Evolutionary conservation across 2,888 invertebrate species (phyloP), one percentile per base, ranked within the genome.

Genomic region (Tigriopus californicus): DNA sequence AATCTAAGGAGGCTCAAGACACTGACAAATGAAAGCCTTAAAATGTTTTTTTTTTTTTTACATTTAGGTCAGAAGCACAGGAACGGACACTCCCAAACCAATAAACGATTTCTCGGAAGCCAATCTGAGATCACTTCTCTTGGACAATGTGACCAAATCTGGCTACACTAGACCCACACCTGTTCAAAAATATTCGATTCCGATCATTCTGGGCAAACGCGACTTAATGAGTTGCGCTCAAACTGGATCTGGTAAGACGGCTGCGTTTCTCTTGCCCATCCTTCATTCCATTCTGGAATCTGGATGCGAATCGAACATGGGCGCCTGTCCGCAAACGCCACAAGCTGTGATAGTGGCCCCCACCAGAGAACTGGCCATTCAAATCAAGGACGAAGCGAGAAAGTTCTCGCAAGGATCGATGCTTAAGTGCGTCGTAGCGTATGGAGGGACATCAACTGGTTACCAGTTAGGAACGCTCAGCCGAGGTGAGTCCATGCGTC

Each of bases 161-260:
- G 81, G 83, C 0, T 92, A 91, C 67, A 76, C 66, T 2, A 82
- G 79, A 63, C 94, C 94, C 0, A 97, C 95, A 0, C 95, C 97
- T 0, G 85, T 98, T 22, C 97, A 98, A 69, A 91, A 91, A 68
- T 76, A 85, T 65, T 82, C 91, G 0, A 80, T 95, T 57, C 94
- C 95, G 0, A 81, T 86, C 25, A 80, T 95, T 25, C 73, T 81
- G 70, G 73, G 69, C 0, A 83, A 83, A 0, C 74, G 90, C 40
- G 97, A 98, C 75, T 71, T 98, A 24, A 95, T 97, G 90, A 92
- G 85, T 0, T 95, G 95, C 68, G 95, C 97, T 0, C 95, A 97
- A 71, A 98, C 97, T 10, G 97, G 97, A 0, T 94, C 94, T 0
- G 98, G 97, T 12, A 97, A 97, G 75, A 95, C 95, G 0, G 94